A percentile compares a stretch with the other conserved stretches of the same genome.
Evolutionary conservation across 2,888 invertebrate genomes (phyloP).

Genomic region (Leptinotarsa haldemani): DNA sequence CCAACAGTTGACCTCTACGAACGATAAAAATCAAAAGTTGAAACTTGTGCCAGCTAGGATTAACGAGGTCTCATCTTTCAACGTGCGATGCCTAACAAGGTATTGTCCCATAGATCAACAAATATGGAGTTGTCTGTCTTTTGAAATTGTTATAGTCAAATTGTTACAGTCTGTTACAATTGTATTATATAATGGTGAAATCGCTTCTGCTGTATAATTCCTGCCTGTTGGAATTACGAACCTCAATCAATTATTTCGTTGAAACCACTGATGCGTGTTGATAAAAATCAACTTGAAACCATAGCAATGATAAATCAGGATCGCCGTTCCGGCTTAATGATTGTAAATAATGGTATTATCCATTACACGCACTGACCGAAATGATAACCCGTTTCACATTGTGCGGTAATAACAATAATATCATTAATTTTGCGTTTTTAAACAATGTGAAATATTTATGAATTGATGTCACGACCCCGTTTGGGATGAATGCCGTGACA

Average conservation of each 20-base stretch:
- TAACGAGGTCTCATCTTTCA: too few relatives aligned
- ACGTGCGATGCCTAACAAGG: too few relatives aligned
- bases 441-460: constrained; percentile 12
- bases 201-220: not conserved
- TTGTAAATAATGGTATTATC: constrained; percentile 19
- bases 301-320: constrained; percentile 6
- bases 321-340: constrained; percentile 13
- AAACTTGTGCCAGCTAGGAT: too few relatives aligned
- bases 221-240: not conserved
- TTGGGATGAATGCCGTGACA: not conserved
- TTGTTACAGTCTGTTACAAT: too few relatives aligned
- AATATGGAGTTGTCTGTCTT: too few relatives aligned
- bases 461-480: constrained; percentile 10
- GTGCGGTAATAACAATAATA: constrained; percentile 14
- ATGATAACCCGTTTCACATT: constrained; percentile 15
- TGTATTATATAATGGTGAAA: too few relatives aligned
- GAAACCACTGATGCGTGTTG: constrained; percentile 4
- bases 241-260: not conserved
- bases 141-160: too few relatives aligned
- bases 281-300: constrained; percentile 9
- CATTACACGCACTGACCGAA: constrained; percentile 18
- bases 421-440: constrained; percentile 17
- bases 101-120: too few relatives aligned
- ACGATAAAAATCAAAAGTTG: too few relatives aligned
- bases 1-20: too few relatives aligned